Evolutionary conservation across 2,113 vertebrate genomes (phyloP).

Genomic region (Blennius ocellaris): DNA sequence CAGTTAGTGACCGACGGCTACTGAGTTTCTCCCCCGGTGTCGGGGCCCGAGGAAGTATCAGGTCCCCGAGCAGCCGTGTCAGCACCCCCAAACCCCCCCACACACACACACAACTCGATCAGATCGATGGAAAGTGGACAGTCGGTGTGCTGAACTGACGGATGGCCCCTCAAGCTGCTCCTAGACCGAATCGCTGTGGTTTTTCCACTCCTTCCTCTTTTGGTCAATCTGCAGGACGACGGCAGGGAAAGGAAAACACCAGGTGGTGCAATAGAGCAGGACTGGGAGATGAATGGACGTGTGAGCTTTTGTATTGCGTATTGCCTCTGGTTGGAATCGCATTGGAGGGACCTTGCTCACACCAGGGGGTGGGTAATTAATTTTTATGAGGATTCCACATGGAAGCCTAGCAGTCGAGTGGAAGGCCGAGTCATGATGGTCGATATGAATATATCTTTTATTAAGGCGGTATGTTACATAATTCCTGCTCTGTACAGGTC

Average conservation of each 20-base stretch:
- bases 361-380: no score
- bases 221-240: slow-evolving; percentile 1
- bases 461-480: no score
- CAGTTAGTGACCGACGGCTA: slow-evolving; percentile 13
- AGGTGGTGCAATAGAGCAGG: slow-evolving; percentile 66
- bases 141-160: slow-evolving; percentile 24
- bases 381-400: no score
- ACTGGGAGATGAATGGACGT: slow-evolving; percentile 21
- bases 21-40: slow-evolving; percentile 39
- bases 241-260: slow-evolving; percentile 43
- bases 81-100: slow-evolving; percentile 62
- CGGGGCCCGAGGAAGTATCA: slow-evolving; percentile 42
- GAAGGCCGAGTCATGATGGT: no score
- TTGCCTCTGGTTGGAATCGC: neutral
- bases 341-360: neutral
- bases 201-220: slow-evolving; percentile 6
- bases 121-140: slow-evolving; percentile 59
- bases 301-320: slow-evolving; percentile 3
- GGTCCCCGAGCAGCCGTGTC: slow-evolving; percentile 52
- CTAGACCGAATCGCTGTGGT: slow-evolving; percentile 9
- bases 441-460: no score
- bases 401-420: no score
- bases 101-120: no score
- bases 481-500: no score
- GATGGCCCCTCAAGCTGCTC: slow-evolving; percentile 14